phyloP scores from a whole-genome alignment of 2,113 vertebrate genomes.

The Poeciliopsis retropinna region DNA sequence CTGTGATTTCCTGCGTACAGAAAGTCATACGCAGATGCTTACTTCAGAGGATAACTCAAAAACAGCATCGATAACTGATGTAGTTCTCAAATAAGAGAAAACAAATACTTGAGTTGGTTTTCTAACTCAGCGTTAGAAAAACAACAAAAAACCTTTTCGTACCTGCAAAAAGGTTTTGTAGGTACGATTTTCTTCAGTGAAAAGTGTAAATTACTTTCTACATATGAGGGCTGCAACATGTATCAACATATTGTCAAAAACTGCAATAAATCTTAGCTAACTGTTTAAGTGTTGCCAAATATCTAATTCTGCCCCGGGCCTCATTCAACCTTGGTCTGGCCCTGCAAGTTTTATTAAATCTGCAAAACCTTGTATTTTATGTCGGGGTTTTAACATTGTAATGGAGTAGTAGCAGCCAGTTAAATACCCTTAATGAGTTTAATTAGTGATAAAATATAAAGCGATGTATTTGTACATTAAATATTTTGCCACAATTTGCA shows the following conservation, averaged over 20 bases:
- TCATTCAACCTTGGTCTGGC: not conserved
- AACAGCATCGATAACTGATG: not conserved
- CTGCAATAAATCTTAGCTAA: not conserved
- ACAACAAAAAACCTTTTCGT: no score
- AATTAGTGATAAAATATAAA: not conserved
- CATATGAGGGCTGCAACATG: not conserved
- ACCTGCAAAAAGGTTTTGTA: no score
- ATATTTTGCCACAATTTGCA: no score
- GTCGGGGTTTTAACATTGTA: not conserved
- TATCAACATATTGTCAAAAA: not conserved
- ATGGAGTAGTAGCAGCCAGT: not conserved
- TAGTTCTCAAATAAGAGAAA: not conserved
- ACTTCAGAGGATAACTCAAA: conserved; percentile 2
- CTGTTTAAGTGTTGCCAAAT: no score
- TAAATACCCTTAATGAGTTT: not conserved
- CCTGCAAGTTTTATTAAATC: not conserved
- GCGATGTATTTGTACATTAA: no score
- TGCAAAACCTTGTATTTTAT: not conserved
- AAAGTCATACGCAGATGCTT: conserved; percentile 12
- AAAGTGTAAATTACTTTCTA: no score
- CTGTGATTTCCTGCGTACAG: conserved; percentile 35
- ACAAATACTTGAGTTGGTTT: not conserved
- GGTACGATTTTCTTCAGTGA: no score
- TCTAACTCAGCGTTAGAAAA: no score
- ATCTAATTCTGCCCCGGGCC: not conserved